Conservation (phyloP, 2,797 vertebrate genomes). For the Acipenser ruthenus region DNA sequence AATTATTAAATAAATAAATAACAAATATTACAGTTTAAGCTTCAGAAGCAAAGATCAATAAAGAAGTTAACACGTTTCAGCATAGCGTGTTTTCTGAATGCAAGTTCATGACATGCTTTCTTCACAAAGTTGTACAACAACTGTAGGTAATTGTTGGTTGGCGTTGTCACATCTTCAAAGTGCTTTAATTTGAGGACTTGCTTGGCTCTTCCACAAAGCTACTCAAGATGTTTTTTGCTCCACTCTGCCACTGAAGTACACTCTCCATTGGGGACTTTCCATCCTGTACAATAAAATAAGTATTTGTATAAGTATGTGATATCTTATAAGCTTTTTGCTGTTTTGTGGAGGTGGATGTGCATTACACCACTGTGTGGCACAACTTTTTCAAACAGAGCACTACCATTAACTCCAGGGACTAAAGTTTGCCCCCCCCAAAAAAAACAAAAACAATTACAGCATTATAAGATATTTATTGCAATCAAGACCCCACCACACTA, state of each 20-base stretch:
- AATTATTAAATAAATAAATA: too few species aligned
- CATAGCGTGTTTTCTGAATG: neutral
- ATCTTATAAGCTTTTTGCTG: neutral
- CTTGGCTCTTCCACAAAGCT: constrained; percentile 63
- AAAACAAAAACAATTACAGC: too few species aligned
- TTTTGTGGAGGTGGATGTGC: neutral
- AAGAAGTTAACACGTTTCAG: neutral
- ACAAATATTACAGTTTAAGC: neutral
- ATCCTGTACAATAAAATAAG: constrained; percentile 54
- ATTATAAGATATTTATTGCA: neutral
- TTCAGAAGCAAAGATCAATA: neutral
- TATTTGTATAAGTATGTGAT: neutral
- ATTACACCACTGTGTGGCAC: constrained; percentile 23
- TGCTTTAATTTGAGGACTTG: constrained; percentile 30
- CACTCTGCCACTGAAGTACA: constrained; percentile 83
- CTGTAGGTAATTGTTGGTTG: neutral
- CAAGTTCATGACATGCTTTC: neutral
- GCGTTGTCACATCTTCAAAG: neutral
- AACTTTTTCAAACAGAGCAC: neutral
- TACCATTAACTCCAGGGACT: too few species aligned
- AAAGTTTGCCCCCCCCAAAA: too few species aligned
- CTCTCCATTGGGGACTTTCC: constrained; percentile 86
- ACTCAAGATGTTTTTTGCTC: constrained; percentile 81
- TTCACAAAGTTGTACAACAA: neutral
- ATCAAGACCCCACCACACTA: neutral